These are phyloP conservation scores for Yponomeuta malinellus DNA, from an alignment of 2,888 invertebrate genomes.

Conservation along the genomic window DNA sequence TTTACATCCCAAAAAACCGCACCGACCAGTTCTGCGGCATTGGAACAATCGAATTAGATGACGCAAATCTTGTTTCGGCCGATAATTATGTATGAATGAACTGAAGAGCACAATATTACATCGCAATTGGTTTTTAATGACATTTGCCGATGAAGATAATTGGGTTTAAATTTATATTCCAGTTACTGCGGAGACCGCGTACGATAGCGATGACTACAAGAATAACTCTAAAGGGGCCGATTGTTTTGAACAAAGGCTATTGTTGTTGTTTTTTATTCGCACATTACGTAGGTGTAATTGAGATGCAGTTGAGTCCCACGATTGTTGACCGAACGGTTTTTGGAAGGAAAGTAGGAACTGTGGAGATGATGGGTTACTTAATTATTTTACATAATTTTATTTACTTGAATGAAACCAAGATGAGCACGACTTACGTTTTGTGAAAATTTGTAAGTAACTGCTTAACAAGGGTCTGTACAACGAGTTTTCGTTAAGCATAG, in stretches of 20 bases:
- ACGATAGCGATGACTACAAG: slow-evolving; percentile 44
- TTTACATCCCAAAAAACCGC: slow-evolving; percentile 65
- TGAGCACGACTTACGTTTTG: neutral
- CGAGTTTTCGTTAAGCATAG: neutral
- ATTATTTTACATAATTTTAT: neutral
- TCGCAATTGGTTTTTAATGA: slow-evolving; percentile 12
- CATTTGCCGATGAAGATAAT: neutral
- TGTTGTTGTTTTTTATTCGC: slow-evolving; percentile 62
- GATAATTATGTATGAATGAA: slow-evolving; percentile 24
- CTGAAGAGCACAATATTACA: slow-evolving; percentile 16
- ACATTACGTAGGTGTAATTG: slow-evolving; percentile 41
- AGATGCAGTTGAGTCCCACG: slow-evolving; percentile 39
- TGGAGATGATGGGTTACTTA: neutral
- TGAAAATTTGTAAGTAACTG: neutral
- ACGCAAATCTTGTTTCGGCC: slow-evolving; percentile 48
- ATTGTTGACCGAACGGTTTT: slow-evolving; percentile 29
- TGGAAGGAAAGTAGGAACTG: slow-evolving; percentile 33
- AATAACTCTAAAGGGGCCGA: slow-evolving; percentile 49
- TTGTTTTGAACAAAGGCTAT: slow-evolving; percentile 65
- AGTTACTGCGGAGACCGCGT: slow-evolving; percentile 41
- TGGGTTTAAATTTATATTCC: slow-evolving; percentile 11
- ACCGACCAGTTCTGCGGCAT: slow-evolving; percentile 54
- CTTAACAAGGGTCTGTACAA: neutral
- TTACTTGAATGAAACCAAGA: neutral
- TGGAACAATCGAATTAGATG: slow-evolving; percentile 44